Base-by-base conservation (phyloP, 2,888 invertebrate genomes). In the Cheilosia variabilis region DNA sequence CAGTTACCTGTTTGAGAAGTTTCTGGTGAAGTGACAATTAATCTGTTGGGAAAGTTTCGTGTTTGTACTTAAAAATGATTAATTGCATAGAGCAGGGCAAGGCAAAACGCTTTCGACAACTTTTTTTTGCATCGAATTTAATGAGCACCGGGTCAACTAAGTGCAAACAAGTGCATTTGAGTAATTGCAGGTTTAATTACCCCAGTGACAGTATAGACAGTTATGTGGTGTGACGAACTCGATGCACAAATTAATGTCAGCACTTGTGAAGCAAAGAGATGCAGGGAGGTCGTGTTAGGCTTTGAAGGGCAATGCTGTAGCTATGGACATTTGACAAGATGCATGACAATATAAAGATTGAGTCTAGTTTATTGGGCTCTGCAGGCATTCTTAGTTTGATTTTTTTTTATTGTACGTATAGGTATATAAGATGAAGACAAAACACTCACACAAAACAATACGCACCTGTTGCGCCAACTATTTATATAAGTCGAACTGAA, bases 1-100 rank as follows among this genome's bases (percentile, higher is more conserved):
- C 45, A 24, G 57, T 80, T 84, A 80, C 75, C 66, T 69, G 63
- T 75, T 75, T 72, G 43, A 17, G 15, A 50, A 9, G 43, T 78
- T 83, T 76, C 79, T 76, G 47, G 10, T 24, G 66, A 81, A 86
- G 81, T 86, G 81, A 57, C 76, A 50, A 63, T 66, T 77, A 81
- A 81, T 77, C 76, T 75, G 79, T 79, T 72, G 80, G 27, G 71
- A 79, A 79, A 79, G 79, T 79, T 71, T 60, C 43, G 19, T 73
- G 63, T 60, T 66, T 75, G 75, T 62, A 71, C 60, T 71, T 58
- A 50, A 84, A 84, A 79, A 84, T 84, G 69, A 84, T 84, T 84
- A 62, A 79, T 75, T 79, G 69, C 71, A 58, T 75, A 58, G 73
- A 62, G 34, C 27, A 47, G 27, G 41, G 34, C 41, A 62, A 50